Conservation (phyloP, 2,797 vertebrate genomes). For the Platyrinchus mystaceus region DNA sequence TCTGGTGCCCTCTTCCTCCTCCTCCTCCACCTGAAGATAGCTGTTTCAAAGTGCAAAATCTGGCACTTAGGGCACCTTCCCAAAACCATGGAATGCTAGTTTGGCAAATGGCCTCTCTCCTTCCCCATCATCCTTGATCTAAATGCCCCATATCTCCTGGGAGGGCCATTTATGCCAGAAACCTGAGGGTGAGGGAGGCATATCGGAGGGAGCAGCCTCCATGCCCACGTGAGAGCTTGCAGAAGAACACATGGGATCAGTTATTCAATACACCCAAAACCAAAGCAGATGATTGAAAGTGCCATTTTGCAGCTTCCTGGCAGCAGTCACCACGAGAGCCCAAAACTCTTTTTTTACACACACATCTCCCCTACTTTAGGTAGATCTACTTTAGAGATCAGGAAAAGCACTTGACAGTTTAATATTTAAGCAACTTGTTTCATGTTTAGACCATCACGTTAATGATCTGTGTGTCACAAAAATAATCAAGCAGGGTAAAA, state of each 20-base stretch:
- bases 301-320: not conserved
- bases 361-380: not conserved
- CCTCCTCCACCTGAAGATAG: not conserved
- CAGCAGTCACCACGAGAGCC: not conserved
- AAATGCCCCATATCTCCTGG: not conserved
- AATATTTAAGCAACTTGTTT: conserved; percentile 33
- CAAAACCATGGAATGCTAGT: not conserved
- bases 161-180: not conserved
- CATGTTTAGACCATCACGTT: not conserved
- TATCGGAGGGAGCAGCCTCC: not conserved
- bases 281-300: not conserved
- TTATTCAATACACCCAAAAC: not conserved
- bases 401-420: conserved; percentile 7
- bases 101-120: not conserved
- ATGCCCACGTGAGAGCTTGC: fast-evolving
- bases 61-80: not conserved
- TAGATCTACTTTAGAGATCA: not conserved
- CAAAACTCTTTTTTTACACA: not conserved
- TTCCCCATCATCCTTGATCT: not conserved
- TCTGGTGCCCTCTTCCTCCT: not conserved
- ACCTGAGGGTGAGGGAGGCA: not conserved
- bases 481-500: conserved; percentile 33
- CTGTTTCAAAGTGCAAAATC: not conserved
- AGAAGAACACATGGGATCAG: not conserved
- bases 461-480: conserved; percentile 28